Base-by-base conservation (phyloP, 2,888 invertebrate species). In the Amblyjoppa fuscipennis region DNA sequence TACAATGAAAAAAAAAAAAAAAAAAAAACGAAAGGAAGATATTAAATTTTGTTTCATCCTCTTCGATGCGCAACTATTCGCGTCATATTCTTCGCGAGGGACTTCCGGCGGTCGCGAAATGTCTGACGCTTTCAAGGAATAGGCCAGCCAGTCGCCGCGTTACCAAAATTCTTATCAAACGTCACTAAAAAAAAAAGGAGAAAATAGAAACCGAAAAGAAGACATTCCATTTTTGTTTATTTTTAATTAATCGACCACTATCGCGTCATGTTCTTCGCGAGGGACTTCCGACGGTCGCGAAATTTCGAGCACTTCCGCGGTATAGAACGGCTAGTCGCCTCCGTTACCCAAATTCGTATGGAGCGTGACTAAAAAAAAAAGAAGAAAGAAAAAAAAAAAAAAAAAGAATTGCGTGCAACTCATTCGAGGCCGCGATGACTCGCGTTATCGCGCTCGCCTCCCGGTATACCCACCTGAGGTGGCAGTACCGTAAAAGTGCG, bases 401-500 rank as follows among this genome's bases (percentile, higher is more conserved):
- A 51, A 71, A 51, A 71, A 41, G 34, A 25, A 68, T 20, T 41
- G 38, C 41, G 49, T 7, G 51, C 41, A 25, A 56, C 78, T 78
- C 81, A 80, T 77, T 86, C 78, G 82, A 81, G 86, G 81, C 75
- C 69, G 71, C 74, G 85, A 85, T 85, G 85, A 85, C 83, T 85
- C 83, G 85, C 76, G 77, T 76, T 83, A 80, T 80, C 85, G 85
- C 77, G 77, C 76, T 80, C n/a, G 68, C 51, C 51, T 51, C 79
- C 74, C 49, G 78, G 78, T 68, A 74, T n/a, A 51, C 53, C 69
- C 49, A 61, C 38, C 45, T 16, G 34, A 38, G n/a, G 41, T 51
- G 68, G 34, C 16, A 75, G 81, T 82, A 66, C 88, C 88, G 83
- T 89, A 87, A 87, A 88, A 84, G 87, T 86, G 75, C 69, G 82